Evolutionary conservation across 2,113 vertebrate genomes (phyloP).

Genomic region (Pseudorasbora parva): DNA sequence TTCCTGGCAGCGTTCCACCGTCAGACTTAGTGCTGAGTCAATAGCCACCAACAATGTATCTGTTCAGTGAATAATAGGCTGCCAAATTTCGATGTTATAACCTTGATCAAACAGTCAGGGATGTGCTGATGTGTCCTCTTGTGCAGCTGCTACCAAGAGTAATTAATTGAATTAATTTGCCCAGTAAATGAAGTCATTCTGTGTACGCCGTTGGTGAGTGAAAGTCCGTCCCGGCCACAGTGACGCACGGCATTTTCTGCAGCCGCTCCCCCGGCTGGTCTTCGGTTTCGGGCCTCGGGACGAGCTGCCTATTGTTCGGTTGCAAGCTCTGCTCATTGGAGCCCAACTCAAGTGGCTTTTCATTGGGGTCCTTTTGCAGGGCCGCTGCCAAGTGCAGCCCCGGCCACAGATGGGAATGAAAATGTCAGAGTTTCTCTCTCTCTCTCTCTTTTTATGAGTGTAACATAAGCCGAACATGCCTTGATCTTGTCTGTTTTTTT

Average conservation of each 20-base stretch:
- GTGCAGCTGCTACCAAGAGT: constrained; percentile 22
- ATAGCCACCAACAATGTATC: constrained; percentile 48
- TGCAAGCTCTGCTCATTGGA: constrained; percentile 2
- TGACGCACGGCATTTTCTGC: neutral
- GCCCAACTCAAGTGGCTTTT: constrained; percentile 44
- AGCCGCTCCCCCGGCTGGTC: neutral
- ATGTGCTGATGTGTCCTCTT: constrained; percentile 40
- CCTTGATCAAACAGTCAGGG: constrained; percentile 37
- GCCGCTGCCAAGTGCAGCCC: constrained; percentile 25
- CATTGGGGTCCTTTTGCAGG: neutral
- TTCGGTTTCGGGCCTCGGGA: neutral
- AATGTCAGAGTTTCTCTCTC: neutral
- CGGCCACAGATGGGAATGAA: constrained; percentile 38
- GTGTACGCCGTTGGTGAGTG: neutral
- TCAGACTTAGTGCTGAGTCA: constrained; percentile 48
- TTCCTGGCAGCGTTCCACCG: constrained; percentile 33
- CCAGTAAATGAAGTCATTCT: constrained; percentile 39
- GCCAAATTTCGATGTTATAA: constrained; percentile 33
- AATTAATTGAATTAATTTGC: constrained; percentile 52
- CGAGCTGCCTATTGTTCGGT: constrained; percentile 21
- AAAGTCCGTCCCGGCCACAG: neutral
- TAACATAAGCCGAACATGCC: constrained; percentile 32
- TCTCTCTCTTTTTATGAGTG: constrained; percentile 18
- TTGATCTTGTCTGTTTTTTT: constrained; percentile 14
- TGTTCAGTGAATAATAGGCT: constrained; percentile 46